phyloP scores from a whole-genome alignment of 2,888 invertebrate species.

The Leptinotarsa peninsularis region DNA sequence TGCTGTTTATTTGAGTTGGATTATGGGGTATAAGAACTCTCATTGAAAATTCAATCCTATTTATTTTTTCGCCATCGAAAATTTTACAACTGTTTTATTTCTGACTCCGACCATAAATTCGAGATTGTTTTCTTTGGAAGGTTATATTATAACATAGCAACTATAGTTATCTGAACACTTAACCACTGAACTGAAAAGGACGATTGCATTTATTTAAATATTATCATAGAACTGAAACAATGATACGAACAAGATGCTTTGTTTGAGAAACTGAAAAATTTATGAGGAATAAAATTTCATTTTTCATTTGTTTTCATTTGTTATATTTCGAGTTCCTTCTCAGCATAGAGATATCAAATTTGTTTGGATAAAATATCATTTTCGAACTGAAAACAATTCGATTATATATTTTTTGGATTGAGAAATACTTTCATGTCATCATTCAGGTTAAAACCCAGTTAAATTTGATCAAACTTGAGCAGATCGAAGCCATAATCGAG shows the following conservation, averaged over 20 bases:
- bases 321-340: not conserved
- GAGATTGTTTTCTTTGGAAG: constrained; percentile 33
- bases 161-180: not conserved
- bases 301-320: constrained; percentile 6
- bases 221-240: not conserved
- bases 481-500: too few species aligned
- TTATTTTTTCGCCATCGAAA: constrained; percentile 31
- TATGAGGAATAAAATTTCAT: not conserved
- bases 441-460: not conserved
- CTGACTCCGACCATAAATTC: constrained; percentile 29
- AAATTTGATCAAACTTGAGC: too few species aligned
- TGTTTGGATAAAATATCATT: not conserved
- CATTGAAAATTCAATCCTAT: constrained; percentile 31
- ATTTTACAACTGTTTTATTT: constrained; percentile 39
- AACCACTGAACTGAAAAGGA: constrained; percentile 1
- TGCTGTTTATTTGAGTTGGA: constrained; percentile 31
- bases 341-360: not conserved
- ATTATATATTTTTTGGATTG: not conserved
- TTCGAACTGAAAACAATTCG: not conserved
- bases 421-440: not conserved
- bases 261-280: not conserved
- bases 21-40: constrained; percentile 32
- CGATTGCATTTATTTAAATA: not conserved
- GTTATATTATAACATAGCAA: not conserved
- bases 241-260: not conserved